These are phyloP conservation scores for Latheticus oryzae DNA, from an alignment of 2,888 invertebrate species.

Conservation along the genomic window DNA sequence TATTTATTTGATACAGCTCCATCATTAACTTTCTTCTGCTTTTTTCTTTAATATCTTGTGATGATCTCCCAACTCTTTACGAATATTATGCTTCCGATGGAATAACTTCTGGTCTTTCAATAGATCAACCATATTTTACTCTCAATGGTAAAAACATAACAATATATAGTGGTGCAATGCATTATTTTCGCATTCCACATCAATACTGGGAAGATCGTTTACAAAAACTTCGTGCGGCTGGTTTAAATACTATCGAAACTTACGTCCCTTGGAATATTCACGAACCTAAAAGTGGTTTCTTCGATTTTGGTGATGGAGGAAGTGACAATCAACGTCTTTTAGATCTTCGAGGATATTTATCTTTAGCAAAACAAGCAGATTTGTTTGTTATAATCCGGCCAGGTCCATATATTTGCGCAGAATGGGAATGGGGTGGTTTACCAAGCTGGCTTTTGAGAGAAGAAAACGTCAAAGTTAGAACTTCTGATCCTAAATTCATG, in stretches of 20 bases:
- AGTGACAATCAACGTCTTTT: slow-evolving; percentile 66
- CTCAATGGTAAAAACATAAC: slow-evolving; percentile 65
- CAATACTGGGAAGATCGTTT: slow-evolving; percentile 85
- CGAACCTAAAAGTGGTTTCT: slow-evolving; percentile 78
- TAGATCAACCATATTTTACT: slow-evolving; percentile 57
- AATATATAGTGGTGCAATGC: slow-evolving; percentile 72
- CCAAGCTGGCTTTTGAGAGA: slow-evolving; percentile 58
- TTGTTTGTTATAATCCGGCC: slow-evolving; percentile 83
- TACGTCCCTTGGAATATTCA: slow-evolving; percentile 91
- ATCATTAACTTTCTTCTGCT: no score
- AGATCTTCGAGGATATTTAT: slow-evolving; percentile 74
- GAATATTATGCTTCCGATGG: slow-evolving; percentile 64
- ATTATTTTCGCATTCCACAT: slow-evolving; percentile 86
- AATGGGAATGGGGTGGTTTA: slow-evolving; percentile 74
- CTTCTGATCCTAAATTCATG: slow-evolving; percentile 61
- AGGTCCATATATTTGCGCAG: slow-evolving; percentile 92
- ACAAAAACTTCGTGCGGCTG: slow-evolving; percentile 81
- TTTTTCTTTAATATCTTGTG: background rate
- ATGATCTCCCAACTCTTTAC: slow-evolving; percentile 60
- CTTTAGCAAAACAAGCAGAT: slow-evolving; percentile 79
- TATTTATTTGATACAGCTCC: no score
- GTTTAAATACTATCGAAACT: slow-evolving; percentile 87
- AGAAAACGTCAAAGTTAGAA: slow-evolving; percentile 64
- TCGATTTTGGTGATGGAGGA: slow-evolving; percentile 72
- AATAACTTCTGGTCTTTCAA: slow-evolving; percentile 55